These are phyloP conservation scores for Eufriesea mexicana DNA, from an alignment of 1,140 invertebrate species.

Conservation along the genomic window DNA sequence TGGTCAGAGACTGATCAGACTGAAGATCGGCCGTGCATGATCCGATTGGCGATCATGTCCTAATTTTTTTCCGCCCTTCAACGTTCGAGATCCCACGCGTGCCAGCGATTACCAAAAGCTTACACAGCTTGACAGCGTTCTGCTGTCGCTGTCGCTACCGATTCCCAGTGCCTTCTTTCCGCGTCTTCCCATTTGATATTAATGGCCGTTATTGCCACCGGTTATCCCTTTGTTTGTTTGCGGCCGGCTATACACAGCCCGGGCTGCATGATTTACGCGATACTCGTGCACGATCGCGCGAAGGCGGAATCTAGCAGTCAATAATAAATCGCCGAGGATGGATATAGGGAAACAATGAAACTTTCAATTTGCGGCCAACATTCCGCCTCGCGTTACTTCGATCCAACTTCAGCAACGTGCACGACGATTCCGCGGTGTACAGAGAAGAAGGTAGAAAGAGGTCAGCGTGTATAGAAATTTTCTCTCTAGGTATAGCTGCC, in stretches of 20 bases:
- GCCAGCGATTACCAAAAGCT: slow-evolving; percentile 56
- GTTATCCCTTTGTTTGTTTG: neutral
- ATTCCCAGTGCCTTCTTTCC: too few species aligned
- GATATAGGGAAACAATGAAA: slow-evolving; percentile 9
- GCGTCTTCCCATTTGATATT: neutral
- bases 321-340: neutral
- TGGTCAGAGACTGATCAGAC: slow-evolving; percentile 73
- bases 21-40: slow-evolving; percentile 66
- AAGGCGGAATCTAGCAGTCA: neutral
- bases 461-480: slow-evolving; percentile 30
- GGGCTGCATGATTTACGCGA: slow-evolving; percentile 8
- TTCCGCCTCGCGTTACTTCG: slow-evolving; percentile 9
- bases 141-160: too few species aligned
- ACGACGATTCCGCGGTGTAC: neutral
- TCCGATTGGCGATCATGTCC: slow-evolving; percentile 68
- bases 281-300: neutral
- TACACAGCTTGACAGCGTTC: too few species aligned
- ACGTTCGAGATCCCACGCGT: slow-evolving; percentile 45
- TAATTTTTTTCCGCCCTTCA: slow-evolving; percentile 58
- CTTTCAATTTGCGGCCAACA: slow-evolving; percentile 18
- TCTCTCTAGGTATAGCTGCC: neutral
- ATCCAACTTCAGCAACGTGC: slow-evolving; percentile 22
- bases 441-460: slow-evolving; percentile 28
- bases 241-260: neutral
- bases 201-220: neutral